Conservation (phyloP, 1,140 invertebrate genomes). For the Rhynchophorus ferrugineus region DNA sequence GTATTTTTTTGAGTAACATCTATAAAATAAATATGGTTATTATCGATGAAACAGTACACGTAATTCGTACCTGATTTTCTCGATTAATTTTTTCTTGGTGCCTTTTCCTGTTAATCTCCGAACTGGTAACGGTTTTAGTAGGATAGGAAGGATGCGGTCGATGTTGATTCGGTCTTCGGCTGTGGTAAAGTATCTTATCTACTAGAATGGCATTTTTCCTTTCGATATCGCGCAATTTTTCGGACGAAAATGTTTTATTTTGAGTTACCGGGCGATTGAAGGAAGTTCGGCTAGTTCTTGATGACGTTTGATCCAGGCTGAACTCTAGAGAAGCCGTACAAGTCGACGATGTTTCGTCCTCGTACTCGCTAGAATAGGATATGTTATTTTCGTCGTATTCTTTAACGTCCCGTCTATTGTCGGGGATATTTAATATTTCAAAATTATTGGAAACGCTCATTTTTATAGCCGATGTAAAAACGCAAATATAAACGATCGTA, state of each 20-base stretch:
- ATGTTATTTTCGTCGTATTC: background rate
- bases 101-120: conserved; percentile 28
- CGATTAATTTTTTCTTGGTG: conserved; percentile 28
- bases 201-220: conserved; percentile 27
- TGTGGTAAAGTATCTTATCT: conserved; percentile 27
- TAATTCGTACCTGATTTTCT: conserved; percentile 27
- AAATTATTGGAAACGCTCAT: background rate
- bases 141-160: background rate
- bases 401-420: background rate
- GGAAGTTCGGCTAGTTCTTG: background rate
- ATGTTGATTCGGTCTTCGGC: conserved; percentile 23
- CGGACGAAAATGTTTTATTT: conserved; percentile 27
- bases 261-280: background rate
- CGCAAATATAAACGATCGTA: too few relatives aligned
- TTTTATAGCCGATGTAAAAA: too few relatives aligned
- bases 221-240: conserved; percentile 29
- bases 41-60: background rate
- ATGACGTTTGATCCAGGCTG: background rate
- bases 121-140: conserved; percentile 20
- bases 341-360: background rate
- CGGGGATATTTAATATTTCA: background rate
- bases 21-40: conserved; percentile 17
- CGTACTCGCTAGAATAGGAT: background rate
- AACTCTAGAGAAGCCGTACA: background rate
- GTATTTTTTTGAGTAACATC: conserved; percentile 30